phyloP scores from a whole-genome alignment of 1,140 invertebrate species.

The Stegodyphus dumicola region DNA sequence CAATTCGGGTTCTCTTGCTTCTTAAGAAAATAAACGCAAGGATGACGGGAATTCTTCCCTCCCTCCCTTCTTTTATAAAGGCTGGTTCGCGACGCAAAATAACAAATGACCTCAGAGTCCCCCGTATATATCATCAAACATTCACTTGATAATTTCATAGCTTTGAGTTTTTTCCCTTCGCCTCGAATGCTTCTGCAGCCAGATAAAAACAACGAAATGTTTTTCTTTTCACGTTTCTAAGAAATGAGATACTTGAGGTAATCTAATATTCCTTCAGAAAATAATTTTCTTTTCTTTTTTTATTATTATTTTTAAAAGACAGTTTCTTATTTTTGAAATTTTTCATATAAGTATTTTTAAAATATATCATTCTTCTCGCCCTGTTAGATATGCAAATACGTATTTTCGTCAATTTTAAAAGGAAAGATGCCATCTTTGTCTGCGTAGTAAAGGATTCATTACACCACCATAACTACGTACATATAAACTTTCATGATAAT shows the following conservation, averaged over 20 bases:
- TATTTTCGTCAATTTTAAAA: no score
- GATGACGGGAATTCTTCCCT: not conserved
- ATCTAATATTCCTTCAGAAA: not conserved
- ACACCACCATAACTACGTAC: no score
- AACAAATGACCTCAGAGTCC: conserved; percentile 47
- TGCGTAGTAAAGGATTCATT: no score
- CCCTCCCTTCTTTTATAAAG: not conserved
- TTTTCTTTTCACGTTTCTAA: conserved; percentile 9
- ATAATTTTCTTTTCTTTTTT: no score
- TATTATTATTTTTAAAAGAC: no score
- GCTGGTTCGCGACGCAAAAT: conserved; percentile 20
- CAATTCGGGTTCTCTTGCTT: not conserved
- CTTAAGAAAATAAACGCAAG: conserved; percentile 14
- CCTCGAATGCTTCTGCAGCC: not conserved
- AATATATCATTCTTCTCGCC: no score
- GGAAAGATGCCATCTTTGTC: no score
- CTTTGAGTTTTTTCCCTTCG: conserved; percentile 23
- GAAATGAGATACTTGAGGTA: conserved; percentile 43
- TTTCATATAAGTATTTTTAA: no score
- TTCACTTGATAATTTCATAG: conserved; percentile 58
- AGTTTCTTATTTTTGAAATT: no score
- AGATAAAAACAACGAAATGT: not conserved
- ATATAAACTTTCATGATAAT: no score
- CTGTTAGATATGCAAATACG: no score
- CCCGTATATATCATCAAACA: conserved; percentile 49